Base-by-base conservation (phyloP, 2,113 vertebrate species). In the Ammodytes marinus region DNA sequence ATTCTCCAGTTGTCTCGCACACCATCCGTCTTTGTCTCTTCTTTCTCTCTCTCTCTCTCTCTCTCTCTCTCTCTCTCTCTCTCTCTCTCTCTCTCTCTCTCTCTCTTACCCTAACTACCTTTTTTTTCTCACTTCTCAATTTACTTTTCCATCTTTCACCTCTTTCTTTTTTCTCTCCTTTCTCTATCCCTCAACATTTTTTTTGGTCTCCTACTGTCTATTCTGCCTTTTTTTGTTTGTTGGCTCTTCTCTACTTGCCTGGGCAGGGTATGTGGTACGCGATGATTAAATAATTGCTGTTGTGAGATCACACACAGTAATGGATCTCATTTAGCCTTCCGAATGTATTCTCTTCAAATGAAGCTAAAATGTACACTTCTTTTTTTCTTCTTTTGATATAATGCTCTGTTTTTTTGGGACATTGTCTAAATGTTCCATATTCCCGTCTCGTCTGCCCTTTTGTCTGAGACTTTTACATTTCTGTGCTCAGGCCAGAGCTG, bases 271-370 rank as follows among this genome's bases (percentile, higher is more conserved):
- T 52, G 74, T 39, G 19, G 71, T 63, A 78, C 50, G 63, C 77
- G 59, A 75, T 77, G 72, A 89, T 83, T 71, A 83, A 66, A 79
- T 77, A 75, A 86, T 88, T 85, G 75, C 70, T 77, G 84, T 79
- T 17, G 39, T 81, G 83, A 73, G 83, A 88, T 72, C 83, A 84
- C 77, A 78, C 39, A 55, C 47, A 13, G 55, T 79, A 77, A 82
- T 71, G 45, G 43, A 82, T 58, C 65, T 84, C 65, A 88, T 77
- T 84, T 69, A 69, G 70, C 74, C 57, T 57, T 81, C 52, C 59
- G 39, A 74, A 80, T 83, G n/a, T 42, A 75, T 88, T 82, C 65
- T 57, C 58, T 47, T 81, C 27, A 59, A 27, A 2, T 11, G 17
- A 68, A 64, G 53, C 53, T 68, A 37, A 84, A 71, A 66, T 69